Conservation (phyloP, 2,888 invertebrate species). For the Campaea margaritaria region DNA sequence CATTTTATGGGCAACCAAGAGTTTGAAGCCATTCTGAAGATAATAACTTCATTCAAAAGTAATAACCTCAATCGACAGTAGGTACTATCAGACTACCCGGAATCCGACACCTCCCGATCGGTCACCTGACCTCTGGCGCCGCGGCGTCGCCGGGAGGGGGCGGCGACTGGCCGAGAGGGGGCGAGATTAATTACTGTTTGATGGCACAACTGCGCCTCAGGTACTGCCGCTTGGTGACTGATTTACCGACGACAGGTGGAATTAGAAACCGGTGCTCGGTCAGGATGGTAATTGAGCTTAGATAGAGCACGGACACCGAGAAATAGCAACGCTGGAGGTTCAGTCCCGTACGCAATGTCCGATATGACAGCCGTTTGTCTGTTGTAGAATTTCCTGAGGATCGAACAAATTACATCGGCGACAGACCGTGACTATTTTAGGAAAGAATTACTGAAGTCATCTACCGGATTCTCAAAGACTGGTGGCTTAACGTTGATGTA, state of each 20-base stretch:
- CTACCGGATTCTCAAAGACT: too few species aligned
- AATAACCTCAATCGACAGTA: slow-evolving; percentile 24
- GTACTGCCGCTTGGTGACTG: slow-evolving; percentile 49
- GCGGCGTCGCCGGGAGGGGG: slow-evolving; percentile 51
- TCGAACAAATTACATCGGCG: too few species aligned
- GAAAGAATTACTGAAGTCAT: too few species aligned
- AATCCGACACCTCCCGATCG: slow-evolving; percentile 37
- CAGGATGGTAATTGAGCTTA: slow-evolving; percentile 14
- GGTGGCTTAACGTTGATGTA: too few species aligned
- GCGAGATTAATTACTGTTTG: slow-evolving; percentile 80
- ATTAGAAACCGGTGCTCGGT: slow-evolving; percentile 51
- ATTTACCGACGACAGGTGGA: slow-evolving; percentile 55
- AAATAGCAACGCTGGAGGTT: neutral
- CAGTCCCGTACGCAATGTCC: too few species aligned
- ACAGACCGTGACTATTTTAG: too few species aligned
- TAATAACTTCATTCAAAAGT: slow-evolving; percentile 15
- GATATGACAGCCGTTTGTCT: too few species aligned
- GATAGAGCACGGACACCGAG: slow-evolving; percentile 13
- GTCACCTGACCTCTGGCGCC: slow-evolving; percentile 73
- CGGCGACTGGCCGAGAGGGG: slow-evolving; percentile 41
- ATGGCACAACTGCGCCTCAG: slow-evolving; percentile 67
- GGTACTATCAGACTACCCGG: slow-evolving; percentile 22
- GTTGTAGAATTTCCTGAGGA: too few species aligned
- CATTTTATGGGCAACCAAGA: slow-evolving; percentile 11
- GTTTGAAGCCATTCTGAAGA: neutral